Evolutionary conservation across 1,140 invertebrate species (phyloP), one percentile per base, ranked within the genome.

Genomic region (Acromyrmex charruanus): DNA sequence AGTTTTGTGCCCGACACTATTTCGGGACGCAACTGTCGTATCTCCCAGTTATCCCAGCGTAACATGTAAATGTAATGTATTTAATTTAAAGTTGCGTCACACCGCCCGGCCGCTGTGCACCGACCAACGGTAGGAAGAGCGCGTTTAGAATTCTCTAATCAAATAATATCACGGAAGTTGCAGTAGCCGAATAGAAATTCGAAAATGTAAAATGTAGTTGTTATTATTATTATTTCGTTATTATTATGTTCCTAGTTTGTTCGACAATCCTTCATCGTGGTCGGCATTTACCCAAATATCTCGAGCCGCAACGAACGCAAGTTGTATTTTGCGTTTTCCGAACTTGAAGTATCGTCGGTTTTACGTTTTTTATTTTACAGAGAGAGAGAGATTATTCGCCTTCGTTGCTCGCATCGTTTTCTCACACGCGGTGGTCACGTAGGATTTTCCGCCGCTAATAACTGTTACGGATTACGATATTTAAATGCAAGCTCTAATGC

Each of bases 391-490:
- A 74, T 74, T 84, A 61, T 39, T 63, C 39, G 28, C 25, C 16
- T 35, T 61, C 80, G 77, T 81, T 81, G 49, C 49, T 81, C 28
- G 55, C 21, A 21, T 39, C 35, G 68, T 69, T 69, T 69, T 51
- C 49, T 49, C 25, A 21, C 25, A 12, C 39, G 12, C 51, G 16
- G 3, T 44, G 16, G 51, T 82, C 31, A 25, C 68, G 9, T 35
- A 61, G 72, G 49, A 74, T 84, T 63, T 74, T 44, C 12, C 16
- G 14, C 18, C 51, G 65, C 25, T 75, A 75, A 75, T 63, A 74
- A 84, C 80, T 75, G 25, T 44, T 44, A 49, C 14, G 39, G 55
- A 84, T 84, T 75, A 51, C 25, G 80, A 75, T 65, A 75, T 84
- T 84, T 84, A 63, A 84, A 84, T 84, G 39, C 14, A 25, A 61